Base-by-base conservation (phyloP, 2,797 vertebrate species). In the Thripadectes ignobilis region DNA sequence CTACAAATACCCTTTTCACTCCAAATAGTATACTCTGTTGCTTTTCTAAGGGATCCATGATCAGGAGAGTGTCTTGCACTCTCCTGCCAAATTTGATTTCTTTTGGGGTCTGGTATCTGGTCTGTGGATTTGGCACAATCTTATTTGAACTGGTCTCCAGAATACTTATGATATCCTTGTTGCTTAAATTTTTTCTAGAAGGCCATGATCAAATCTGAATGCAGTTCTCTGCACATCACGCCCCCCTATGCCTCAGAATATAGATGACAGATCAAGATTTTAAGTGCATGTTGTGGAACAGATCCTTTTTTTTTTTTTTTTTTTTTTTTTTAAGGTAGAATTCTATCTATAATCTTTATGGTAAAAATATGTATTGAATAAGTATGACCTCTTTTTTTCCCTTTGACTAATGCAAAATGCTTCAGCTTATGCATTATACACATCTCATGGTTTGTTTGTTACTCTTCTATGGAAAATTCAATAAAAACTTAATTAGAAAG, bases 401-500 rank as follows among this genome's bases (percentile, higher is more conserved):
- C 36, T 87, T 71, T 90, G 46, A 94, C 27, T 66, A 87, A 84
- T 63, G 32, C 18, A 71, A 38, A 83, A 84, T 38, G 15, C 81
- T 84, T 92, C 23, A 68, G 6, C 15, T 94, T 36, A 84, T 62
- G 14, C 59, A 57, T 58, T 85, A 86, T 74, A 87, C 51, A 74
- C 21, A 81, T 43, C 5, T 79, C 32, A 65, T 30, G 22, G 38
- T 83, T 94, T 93, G 34, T 66, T 85, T 96, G 41, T 41, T 92
- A 73, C 30, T 61, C 39, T 88, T 87, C 85, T 41, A 45, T 61
- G 61, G 69, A 94, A 96, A 96, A 92, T 48, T 91, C 85, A 89
- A 86, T 92, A 84, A 93, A 93, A 95, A 74, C 16, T 73, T 96
- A 93, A 92, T 92, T 97, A 92, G 93, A 96, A 93, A 80, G 76